Evolutionary conservation across 1,140 invertebrate genomes (phyloP).

Genomic region (Sminthurides bifidus): DNA sequence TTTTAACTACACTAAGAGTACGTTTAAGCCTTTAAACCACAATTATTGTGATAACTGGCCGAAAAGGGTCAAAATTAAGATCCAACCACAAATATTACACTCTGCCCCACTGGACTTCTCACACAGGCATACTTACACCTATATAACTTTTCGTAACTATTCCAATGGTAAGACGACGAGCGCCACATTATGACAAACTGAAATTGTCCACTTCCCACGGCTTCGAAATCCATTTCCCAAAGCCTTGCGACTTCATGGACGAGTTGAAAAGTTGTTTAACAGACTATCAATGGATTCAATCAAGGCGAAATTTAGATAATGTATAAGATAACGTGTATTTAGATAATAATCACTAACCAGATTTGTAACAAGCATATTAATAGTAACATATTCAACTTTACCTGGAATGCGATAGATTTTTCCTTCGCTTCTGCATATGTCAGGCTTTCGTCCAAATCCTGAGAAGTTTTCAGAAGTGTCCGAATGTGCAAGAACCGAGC

Average conservation of each 20-base stretch:
- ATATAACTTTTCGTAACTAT: neutral
- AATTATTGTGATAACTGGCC: no score
- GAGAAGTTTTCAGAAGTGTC: neutral
- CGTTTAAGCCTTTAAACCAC: no score
- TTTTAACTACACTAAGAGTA: no score
- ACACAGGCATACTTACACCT: no score
- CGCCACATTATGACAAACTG: conserved; percentile 2
- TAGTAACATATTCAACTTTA: conserved; percentile 1
- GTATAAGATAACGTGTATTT: no score
- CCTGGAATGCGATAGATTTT: conserved; percentile 18
- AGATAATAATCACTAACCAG: no score
- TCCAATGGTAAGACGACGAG: neutral
- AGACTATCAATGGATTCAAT: conserved; percentile 8
- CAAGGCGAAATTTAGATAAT: neutral
- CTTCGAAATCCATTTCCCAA: conserved; percentile 28
- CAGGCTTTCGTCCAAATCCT: neutral
- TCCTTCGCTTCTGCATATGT: conserved; percentile 23
- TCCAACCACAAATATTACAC: no score
- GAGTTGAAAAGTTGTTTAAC: conserved; percentile 15
- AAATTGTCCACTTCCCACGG: conserved; percentile 27
- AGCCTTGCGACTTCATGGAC: conserved; percentile 12
- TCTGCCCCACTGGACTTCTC: no score
- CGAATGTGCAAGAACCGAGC: conserved; percentile 10
- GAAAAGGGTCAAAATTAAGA: no score
- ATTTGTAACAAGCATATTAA: neutral